Base-by-base conservation (phyloP, 2,797 vertebrate species). In the Protonibea diacanthus region DNA sequence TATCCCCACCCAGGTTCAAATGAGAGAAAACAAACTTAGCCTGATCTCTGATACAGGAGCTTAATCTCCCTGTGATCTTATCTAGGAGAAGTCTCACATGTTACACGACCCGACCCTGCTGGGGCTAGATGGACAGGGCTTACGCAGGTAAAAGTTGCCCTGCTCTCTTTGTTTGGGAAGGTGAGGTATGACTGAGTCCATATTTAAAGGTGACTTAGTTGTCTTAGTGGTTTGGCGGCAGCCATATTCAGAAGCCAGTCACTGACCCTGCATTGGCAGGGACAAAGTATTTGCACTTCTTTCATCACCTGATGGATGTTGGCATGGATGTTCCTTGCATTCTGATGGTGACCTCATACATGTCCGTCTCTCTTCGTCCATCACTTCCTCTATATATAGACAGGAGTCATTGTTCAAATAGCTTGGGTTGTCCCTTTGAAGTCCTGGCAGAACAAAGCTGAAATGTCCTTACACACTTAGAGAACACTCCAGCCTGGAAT, bases 351-450 rank as follows among this genome's bases (percentile, higher is more conserved):
- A 95, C 92, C 90, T 95, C 93, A 93, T 91, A 89, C 89, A 75
- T 86, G 91, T 92, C 92, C 63, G 52, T 52, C 83, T 89, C 88
- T 84, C 88, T 92, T 94, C 89, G 74, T 88, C 93, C 89, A 80
- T 93, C 94, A 94, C 93, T 93, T 92, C 86, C 82, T 81, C 93
- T 95, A 95, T 91, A 94, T 94, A 89, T 95, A 95, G 94, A 84
- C 29, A 21, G 53, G 88, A 93, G 88, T 93, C 88, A 89, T 91
- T 93, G 92, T 92, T 91, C 47, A 69, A 90, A 95, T 95, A 90
- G 83, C 86, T 93, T 1, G 55, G 85, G 83, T 74, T 70, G 73
- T 81, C 79, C 85, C 90, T 95, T 94, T 95, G 94, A 95, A 93
- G 94, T 92, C 70, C 79, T 82, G 91, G 86, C 88, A 91, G 92